Evolutionary conservation across 1,140 invertebrate species (phyloP), one percentile per base, ranked within the genome.

Genomic region (Anastatus disparis): DNA sequence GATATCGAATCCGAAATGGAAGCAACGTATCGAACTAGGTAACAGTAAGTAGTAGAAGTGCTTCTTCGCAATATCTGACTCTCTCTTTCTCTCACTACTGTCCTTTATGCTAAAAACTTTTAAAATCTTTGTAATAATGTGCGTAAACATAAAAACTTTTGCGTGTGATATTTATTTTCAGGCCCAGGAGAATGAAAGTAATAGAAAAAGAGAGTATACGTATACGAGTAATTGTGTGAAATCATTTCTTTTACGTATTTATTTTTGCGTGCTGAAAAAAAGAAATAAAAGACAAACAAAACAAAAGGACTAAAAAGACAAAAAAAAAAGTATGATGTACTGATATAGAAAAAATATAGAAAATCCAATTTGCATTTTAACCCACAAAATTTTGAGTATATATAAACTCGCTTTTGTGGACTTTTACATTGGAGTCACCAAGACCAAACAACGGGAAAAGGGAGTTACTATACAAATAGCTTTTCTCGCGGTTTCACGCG

Each of bases 381-480:
- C n/a, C n/a, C n/a, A n/a, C n/a, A n/a, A n/a, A n/a, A n/a, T n/a
- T n/a, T 35, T 22, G 26, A 59, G 24, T 4, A 26, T 56, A 35
- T 29, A 31, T 7, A 35, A 44, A 26, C 42, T 42, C 50, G 56
- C 35, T 53, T 64, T 52, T 38, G 15, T 46, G 52, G 64, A 58
- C 26, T 46, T 61, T 17, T 64, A 58, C 42, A 71, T 73, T 69
- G 56, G 70, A 73, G 71, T 73, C 35, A 15, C 31, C 29, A 48
- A 48, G 27, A 17, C 22, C 62, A 53, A 64, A 64, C 46, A 22
- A 35, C 31, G 31, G 10, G 31, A n/a, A n/a, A n/a, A n/a, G n/a
- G 44, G 13, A 3, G 31, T 8, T 20, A 1, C n/a, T 2, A 0
- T 4, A 15, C 24, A 27, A 55, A 65, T 20, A 13, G 35, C 50